Conservation (phyloP, 2,113 vertebrate genomes). For the Chinchilla lanigera region DNA sequence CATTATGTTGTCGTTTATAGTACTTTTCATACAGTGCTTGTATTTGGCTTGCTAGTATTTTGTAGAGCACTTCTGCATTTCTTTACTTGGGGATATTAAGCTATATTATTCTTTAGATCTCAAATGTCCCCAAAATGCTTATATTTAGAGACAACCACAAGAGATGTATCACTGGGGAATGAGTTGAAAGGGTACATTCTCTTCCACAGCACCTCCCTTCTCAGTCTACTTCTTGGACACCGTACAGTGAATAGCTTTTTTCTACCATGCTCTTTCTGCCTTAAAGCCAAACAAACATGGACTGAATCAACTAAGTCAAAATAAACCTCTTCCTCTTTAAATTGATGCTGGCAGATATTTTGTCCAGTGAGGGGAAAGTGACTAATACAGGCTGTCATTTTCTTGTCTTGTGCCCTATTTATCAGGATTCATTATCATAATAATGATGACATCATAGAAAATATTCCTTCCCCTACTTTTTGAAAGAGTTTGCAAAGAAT, state of each 20-base stretch:
- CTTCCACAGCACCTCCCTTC: background rate
- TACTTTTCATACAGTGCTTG: background rate
- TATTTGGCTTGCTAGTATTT: background rate
- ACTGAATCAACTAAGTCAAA: background rate
- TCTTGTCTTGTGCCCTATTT: background rate
- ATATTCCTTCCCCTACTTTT: background rate
- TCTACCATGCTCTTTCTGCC: background rate
- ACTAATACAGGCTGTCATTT: background rate
- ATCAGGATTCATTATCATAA: background rate
- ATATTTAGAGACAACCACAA: background rate
- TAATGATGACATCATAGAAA: background rate
- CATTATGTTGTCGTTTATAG: background rate
- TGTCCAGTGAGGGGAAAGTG: background rate
- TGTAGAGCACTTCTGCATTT: background rate
- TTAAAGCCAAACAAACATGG: background rate
- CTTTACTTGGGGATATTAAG: background rate
- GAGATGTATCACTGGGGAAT: background rate
- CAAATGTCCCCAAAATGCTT: background rate
- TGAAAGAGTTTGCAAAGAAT: background rate
- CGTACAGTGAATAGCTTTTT: background rate
- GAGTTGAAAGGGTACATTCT: background rate
- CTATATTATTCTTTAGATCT: background rate
- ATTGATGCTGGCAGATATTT: background rate
- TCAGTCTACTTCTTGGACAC: background rate
- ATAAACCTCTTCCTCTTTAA: background rate